Evolutionary conservation across 2,113 vertebrate genomes (phyloP), one percentile per base, ranked within the genome.

Genomic region (Edolisoma coerulescens): DNA sequence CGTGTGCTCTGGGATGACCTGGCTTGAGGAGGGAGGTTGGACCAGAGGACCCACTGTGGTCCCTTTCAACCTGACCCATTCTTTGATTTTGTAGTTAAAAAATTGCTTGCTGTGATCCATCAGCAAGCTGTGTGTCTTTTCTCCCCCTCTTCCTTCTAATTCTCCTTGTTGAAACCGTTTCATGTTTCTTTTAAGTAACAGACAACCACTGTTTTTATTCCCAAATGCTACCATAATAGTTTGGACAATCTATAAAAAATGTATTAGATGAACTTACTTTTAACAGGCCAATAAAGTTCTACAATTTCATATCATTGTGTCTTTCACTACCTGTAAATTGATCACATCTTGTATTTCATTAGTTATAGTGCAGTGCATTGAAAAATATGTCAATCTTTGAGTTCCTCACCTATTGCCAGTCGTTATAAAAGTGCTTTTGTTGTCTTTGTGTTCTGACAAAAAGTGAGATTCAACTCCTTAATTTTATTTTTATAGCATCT

Each of bases 251-350:
- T 85, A 27, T 2, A 74, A 89, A 81, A 96, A 97, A 61, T 95
- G 89, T 97, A 93, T 95, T 95, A 95, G 81, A 88, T 76, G 41
- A 95, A 95, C 49, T 94, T 94, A 84, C 44, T 95, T 97, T 97
- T 97, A 97, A 97, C 90, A 97, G 90, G 21, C 47, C 71, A 98
- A 98, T 98, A 98, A 98, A 98, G 93, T 96, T 97, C 96, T 95
- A 56, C 90, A 88, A 97, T 96, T 97, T 78, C 80, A 91, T 90
- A 82, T 87, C 45, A 68, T 56, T 75, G 94, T 98, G 95, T 97
- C 82, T 96, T 95, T 90, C 74, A 84, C 86, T 98, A 37, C 93
- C 65, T 96, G 57, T 93, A 87, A 90, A 45, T 57, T 68, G 28
- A n/a, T 86, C 22, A 30, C 8, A 23, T 59, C 22, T 84, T 41